phyloP scores from a whole-genome alignment of 1,140 invertebrate species.

The Drosophila lacertosa region DNA sequence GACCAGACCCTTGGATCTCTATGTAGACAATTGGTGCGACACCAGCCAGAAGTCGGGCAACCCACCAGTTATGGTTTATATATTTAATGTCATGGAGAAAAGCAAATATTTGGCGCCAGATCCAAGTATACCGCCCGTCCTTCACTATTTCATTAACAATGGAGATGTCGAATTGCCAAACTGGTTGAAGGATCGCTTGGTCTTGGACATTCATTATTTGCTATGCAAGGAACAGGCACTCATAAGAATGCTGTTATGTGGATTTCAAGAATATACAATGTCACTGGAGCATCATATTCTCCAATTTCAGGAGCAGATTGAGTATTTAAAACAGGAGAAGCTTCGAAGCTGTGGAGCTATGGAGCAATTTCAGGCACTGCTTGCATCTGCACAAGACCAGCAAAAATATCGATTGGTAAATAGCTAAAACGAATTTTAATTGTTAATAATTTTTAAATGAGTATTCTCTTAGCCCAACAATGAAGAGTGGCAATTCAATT shows the following conservation, averaged over 20 bases:
- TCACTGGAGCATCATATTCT: constrained; percentile 55
- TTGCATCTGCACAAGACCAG: constrained; percentile 1
- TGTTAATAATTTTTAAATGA: background rate
- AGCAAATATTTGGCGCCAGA: constrained; percentile 5
- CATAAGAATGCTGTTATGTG: constrained; percentile 39
- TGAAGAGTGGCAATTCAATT: constrained; percentile 31
- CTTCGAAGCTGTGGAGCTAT: constrained; percentile 25
- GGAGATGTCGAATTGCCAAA: background rate
- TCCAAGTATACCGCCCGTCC: constrained; percentile 14
- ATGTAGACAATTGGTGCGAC: constrained; percentile 64
- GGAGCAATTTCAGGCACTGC: constrained; percentile 31
- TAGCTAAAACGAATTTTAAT: background rate
- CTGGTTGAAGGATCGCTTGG: constrained; percentile 36
- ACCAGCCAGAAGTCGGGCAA: constrained; percentile 34
- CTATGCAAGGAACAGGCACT: constrained; percentile 47
- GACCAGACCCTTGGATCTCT: constrained; percentile 57
- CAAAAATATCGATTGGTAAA: constrained; percentile 37
- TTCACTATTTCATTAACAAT: constrained; percentile 9
- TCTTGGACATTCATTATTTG: constrained; percentile 49
- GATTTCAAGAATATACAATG: constrained; percentile 53
- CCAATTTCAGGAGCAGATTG: background rate
- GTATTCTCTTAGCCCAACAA: constrained; percentile 17
- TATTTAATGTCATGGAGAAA: constrained; percentile 26
- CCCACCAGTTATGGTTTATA: constrained; percentile 67
- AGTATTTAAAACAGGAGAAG: constrained; percentile 18